Evolutionary conservation across 2,797 vertebrate species (phyloP).

Genomic region (Coregonus suidteri): DNA sequence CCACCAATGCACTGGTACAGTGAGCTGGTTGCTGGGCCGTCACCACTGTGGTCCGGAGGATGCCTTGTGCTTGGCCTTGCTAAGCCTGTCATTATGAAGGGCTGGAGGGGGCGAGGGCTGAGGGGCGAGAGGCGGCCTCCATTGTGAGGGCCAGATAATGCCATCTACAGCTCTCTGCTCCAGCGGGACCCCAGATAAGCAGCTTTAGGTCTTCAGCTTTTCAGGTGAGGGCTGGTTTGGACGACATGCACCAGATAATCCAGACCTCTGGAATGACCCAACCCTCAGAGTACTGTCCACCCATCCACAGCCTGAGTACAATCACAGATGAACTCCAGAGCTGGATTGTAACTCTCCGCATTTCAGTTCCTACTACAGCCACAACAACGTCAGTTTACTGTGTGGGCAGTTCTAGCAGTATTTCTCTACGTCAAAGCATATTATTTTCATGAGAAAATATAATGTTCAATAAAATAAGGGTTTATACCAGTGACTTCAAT

Average conservation of each 20-base stretch:
- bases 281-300: constrained; percentile 14
- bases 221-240: constrained; percentile 57
- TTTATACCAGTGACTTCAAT: background rate
- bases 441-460: background rate
- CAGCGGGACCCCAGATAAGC: constrained; percentile 52
- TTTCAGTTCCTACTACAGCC: background rate
- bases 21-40: constrained; percentile 31
- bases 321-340: background rate
- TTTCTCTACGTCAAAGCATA: background rate
- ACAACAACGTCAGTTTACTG: background rate
- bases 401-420: background rate
- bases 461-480: background rate
- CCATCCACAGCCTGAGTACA: constrained; percentile 32
- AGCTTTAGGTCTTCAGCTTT: constrained; percentile 48
- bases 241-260: constrained; percentile 54
- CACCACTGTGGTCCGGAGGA: constrained; percentile 36
- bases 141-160: constrained; percentile 25
- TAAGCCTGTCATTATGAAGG: constrained; percentile 56
- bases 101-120: constrained; percentile 11
- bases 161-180: constrained; percentile 37
- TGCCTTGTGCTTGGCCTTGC: constrained; percentile 35
- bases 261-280: constrained; percentile 53
- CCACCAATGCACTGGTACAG: constrained; percentile 9
- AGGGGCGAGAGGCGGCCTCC: constrained; percentile 19
- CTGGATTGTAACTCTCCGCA: constrained; percentile 19